Percentiles rank a stretch among this genome's conserved stretches.
These are phyloP conservation scores for Cyphomyrus plagiostoma DNA, from an alignment of 2,113 vertebrate genomes.

Conservation along the genomic window DNA sequence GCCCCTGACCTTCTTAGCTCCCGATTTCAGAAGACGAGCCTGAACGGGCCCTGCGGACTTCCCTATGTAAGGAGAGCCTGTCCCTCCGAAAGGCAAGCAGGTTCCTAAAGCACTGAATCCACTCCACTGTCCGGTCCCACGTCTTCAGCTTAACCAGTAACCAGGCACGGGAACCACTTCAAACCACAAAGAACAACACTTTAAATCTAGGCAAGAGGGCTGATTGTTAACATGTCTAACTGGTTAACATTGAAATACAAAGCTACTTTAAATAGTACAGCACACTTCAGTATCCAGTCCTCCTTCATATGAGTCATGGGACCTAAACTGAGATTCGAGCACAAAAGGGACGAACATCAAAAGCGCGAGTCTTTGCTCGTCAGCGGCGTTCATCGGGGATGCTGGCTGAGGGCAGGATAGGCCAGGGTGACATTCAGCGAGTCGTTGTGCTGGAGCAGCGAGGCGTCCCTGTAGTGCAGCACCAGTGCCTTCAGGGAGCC, in stretches of 20 bases:
- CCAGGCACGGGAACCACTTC: slow-evolving; percentile 16
- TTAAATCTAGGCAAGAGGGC: neutral
- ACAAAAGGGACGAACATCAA: neutral
- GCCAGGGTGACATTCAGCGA: slow-evolving; percentile 85
- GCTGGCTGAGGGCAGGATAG: slow-evolving; percentile 76
- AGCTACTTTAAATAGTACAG: neutral
- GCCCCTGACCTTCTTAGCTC: neutral
- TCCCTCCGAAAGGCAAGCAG: neutral
- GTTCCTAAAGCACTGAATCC: slow-evolving; percentile 46
- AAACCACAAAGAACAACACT: neutral
- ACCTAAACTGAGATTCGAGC: neutral
- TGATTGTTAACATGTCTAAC: neutral
- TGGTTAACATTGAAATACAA: neutral
- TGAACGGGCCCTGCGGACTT: too few species aligned
- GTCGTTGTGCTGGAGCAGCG: slow-evolving; percentile 89
- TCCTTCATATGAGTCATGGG: slow-evolving; percentile 1
- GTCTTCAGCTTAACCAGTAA: slow-evolving; percentile 16
- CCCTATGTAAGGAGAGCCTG: neutral
- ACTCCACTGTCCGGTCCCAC: slow-evolving; percentile 23
- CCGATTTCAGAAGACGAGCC: neutral
- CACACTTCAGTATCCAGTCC: neutral
- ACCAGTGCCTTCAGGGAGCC: slow-evolving; percentile 84
- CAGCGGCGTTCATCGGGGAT: slow-evolving; percentile 63
- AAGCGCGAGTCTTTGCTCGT: neutral
- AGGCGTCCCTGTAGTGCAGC: slow-evolving; percentile 85